Percentiles rank a stretch among this genome's conserved stretches.
Conservation (phyloP, 2,113 vertebrate species). For the Mobula hypostoma region DNA sequence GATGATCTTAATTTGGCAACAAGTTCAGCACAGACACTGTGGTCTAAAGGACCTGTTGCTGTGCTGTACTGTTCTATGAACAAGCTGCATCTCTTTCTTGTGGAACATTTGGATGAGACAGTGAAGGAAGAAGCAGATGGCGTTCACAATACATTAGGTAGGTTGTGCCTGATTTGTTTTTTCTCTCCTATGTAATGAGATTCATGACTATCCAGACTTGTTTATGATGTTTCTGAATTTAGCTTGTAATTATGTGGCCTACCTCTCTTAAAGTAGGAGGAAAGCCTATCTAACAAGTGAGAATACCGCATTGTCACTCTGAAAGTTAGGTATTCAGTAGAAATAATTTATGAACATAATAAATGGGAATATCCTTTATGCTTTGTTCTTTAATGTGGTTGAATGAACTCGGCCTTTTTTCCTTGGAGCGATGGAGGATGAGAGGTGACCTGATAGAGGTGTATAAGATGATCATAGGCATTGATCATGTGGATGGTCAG, state of each 20-base stretch:
- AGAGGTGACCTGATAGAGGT: too few relatives aligned
- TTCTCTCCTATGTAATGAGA: not conserved
- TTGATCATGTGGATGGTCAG: too few relatives aligned
- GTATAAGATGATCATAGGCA: too few relatives aligned
- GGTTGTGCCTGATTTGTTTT: constrained; percentile 39
- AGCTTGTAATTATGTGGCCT: not conserved
- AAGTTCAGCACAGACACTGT: too few relatives aligned
- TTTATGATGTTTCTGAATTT: not conserved
- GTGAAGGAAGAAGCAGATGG: constrained; percentile 93
- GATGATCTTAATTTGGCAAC: too few relatives aligned
- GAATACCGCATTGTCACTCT: not conserved
- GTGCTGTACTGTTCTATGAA: too few relatives aligned
- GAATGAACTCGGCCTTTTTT: too few relatives aligned
- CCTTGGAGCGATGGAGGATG: too few relatives aligned
- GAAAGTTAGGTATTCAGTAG: not conserved
- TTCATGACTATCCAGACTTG: not conserved
- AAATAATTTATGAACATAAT: not conserved
- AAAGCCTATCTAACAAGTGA: not conserved
- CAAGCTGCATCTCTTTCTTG: too few relatives aligned
- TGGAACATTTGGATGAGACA: constrained; percentile 87
- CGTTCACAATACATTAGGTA: constrained; percentile 90
- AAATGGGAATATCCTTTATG: not conserved
- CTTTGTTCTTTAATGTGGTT: not conserved
- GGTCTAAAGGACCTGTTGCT: too few relatives aligned
- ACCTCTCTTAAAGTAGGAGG: not conserved